Base-by-base conservation (phyloP, 2,888 invertebrate genomes). In the Tubulanus polymorphus region DNA sequence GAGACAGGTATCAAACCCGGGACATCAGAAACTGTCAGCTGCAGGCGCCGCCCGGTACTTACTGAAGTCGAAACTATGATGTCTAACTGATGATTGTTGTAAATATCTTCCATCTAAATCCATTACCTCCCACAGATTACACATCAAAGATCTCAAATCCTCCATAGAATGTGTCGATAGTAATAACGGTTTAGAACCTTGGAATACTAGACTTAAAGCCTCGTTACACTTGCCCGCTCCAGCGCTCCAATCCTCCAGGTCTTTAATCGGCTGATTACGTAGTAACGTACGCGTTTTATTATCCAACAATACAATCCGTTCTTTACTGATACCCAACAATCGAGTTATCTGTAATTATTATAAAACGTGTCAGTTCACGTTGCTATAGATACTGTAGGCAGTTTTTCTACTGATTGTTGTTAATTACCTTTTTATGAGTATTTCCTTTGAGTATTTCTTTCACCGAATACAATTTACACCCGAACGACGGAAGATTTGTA, bases 61-160 rank as follows among this genome's bases (percentile, higher is more conserved):
- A 65, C 65, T 64, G 47, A 64, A 63, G 48, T 75, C 75, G 48
- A 74, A 67, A 53, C 73, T 73, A 54, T 73, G 71, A 32, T 73
- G 57, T 28, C 70, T 61, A 1, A 73, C 59, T 2, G 69, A 65
- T 5, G 66, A 68, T 48, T 67, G 71, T 51, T 70, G 69, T 5
- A 74, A 61, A 55, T 69, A 73, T 23, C 72, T 59, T 1, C 71
- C 70, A 54, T 74, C 72, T 76, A 84, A 81, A 67, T 84, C 83
- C 74, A 85, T 83, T 69, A 85, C 84, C 74, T 86, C 85, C 82
- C 85, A 86, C 73, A 86, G 81, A 50, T 83, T 81, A 59, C 80
- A 79, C 45, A 81, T 80, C 49, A 83, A 74, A 63, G 84, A 82
- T 73, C 83, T 82, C 60, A 83, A 70, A 62, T 72, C 71, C 54